Percentiles rank a stretch among this genome's conserved stretches.
Evolutionary conservation across 2,113 vertebrate species (phyloP).

Genomic region (Thamnaconus septentrionalis): DNA sequence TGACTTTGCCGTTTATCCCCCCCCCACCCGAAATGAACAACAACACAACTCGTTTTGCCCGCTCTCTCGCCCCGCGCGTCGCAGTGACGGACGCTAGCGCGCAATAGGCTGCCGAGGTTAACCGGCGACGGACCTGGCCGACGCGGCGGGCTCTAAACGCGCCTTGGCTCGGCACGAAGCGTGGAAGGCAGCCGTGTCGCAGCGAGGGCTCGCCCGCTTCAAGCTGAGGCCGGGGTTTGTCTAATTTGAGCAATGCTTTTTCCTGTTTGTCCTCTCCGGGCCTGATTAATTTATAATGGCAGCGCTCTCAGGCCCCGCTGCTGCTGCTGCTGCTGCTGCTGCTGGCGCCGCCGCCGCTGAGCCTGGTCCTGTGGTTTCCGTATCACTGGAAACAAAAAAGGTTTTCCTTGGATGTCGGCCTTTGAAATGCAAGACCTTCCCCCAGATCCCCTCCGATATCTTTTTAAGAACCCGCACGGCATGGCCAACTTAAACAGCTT

Average conservation of each 20-base stretch:
- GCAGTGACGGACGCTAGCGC: conserved; percentile 10
- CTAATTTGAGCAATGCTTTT: conserved; percentile 65
- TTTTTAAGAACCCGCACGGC: conserved; percentile 55
- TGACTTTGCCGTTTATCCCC: conserved; percentile 33
- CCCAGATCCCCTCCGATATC: conserved; percentile 61
- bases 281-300: conserved; percentile 67
- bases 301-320: conserved; percentile 38
- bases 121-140: conserved; percentile 50
- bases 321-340: neutral
- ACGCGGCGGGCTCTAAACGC: conserved; percentile 53
- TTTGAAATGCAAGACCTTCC: conserved; percentile 65
- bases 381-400: conserved; percentile 71
- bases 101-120: conserved; percentile 52
- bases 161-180: conserved; percentile 60
- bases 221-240: conserved; percentile 62
- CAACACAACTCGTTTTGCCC: conserved; percentile 20
- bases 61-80: conserved; percentile 31
- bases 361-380: conserved; percentile 33
- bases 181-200: conserved; percentile 62
- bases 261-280: conserved; percentile 52
- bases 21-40: conserved; percentile 19
- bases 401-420: conserved; percentile 70
- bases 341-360: too few relatives aligned
- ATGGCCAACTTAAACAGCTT: conserved; percentile 74
- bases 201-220: conserved; percentile 59